Evolutionary conservation across 2,113 vertebrate genomes (phyloP).

Genomic region (Dicentrarchus labrax): DNA sequence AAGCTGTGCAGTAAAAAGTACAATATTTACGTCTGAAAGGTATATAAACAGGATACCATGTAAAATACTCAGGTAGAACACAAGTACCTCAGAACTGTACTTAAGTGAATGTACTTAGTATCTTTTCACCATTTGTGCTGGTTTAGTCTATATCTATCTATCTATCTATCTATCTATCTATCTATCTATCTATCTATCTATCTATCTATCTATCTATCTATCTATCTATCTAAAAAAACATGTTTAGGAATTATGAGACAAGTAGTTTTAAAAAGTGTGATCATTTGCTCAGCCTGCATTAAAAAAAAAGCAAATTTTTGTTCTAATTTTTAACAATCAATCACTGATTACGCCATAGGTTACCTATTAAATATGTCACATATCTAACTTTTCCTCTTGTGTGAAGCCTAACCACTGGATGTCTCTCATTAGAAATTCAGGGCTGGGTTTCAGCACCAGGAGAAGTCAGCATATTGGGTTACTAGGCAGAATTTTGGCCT

Average conservation of each 20-base stretch:
- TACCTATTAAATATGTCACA: slow-evolving; percentile 4
- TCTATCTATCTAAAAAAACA: no score
- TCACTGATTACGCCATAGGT: neutral
- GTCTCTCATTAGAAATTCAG: slow-evolving; percentile 58
- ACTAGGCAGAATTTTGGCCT: slow-evolving; percentile 74
- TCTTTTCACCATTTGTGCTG: no score
- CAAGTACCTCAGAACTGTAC: neutral
- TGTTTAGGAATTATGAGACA: no score
- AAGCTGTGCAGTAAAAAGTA: neutral
- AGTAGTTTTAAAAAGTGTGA: neutral
- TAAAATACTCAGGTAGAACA: neutral
- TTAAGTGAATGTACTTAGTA: neutral
- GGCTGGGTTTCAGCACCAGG: slow-evolving; percentile 39
- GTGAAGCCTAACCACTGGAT: neutral
- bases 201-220: no score
- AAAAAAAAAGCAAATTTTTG: neutral
- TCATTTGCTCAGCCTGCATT: neutral
- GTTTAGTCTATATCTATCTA: no score
- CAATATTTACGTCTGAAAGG: neutral
- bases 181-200: no score
- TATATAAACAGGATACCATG: neutral
- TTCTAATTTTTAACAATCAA: neutral
- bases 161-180: no score
- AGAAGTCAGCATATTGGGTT: slow-evolving; percentile 79
- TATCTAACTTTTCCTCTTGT: slow-evolving; percentile 28